Evolutionary conservation across 2,113 vertebrate genomes (phyloP).

Genomic region (Prunella himalayana): DNA sequence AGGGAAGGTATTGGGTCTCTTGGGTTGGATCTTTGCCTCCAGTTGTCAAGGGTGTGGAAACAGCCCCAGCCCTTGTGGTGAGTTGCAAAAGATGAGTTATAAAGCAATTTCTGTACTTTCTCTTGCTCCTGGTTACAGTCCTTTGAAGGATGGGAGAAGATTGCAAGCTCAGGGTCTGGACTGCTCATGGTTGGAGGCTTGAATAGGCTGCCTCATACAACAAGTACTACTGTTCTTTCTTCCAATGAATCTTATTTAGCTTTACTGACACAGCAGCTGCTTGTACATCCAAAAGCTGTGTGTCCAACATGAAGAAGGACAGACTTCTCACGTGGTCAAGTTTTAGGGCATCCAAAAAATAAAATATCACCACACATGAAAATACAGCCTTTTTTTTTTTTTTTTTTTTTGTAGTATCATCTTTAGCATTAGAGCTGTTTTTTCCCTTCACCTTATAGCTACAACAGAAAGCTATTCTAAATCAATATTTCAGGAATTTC

Average conservation of each 20-base stretch:
- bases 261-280: neutral
- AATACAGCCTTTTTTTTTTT: neutral
- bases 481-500: neutral
- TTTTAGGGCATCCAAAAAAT: neutral
- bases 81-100: neutral
- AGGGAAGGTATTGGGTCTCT: neutral
- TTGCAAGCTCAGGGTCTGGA: neutral
- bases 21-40: neutral
- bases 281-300: neutral
- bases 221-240: neutral
- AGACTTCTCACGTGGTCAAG: neutral
- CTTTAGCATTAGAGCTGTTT: neutral
- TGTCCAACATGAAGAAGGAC: neutral
- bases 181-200: neutral
- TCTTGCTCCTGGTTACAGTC: neutral
- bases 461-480: neutral
- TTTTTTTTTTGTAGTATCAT: neutral
- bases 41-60: accelerated
- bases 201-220: neutral
- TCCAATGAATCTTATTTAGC: neutral
- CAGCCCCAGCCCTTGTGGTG: neutral
- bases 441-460: neutral
- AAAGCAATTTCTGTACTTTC: neutral
- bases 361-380: neutral
- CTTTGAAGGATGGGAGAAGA: neutral